phyloP scores from a whole-genome alignment of 2,888 invertebrate genomes.

The Dione vanillae region DNA sequence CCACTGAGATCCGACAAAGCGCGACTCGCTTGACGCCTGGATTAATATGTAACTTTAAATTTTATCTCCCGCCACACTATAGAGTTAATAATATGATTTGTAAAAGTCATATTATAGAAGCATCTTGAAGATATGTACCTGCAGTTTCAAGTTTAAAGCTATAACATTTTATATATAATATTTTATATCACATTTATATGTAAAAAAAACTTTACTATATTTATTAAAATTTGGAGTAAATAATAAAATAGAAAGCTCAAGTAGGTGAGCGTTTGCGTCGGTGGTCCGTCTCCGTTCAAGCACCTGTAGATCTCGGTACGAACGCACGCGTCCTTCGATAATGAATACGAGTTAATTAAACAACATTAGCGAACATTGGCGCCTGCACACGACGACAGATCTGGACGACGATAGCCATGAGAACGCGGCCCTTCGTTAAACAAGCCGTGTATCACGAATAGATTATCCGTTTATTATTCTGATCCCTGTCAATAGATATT shows the following conservation, averaged over 20 bases:
- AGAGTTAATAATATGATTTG: slow-evolving; percentile 38
- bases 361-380: slow-evolving; percentile 79
- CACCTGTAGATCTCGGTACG: slow-evolving; percentile 57
- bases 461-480: slow-evolving; percentile 48
- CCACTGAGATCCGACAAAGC: slow-evolving; percentile 66
- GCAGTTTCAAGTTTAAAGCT: background rate
- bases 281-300: slow-evolving; percentile 58
- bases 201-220: background rate
- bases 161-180: background rate
- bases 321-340: slow-evolving; percentile 68
- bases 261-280: slow-evolving; percentile 31
- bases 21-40: slow-evolving; percentile 68
- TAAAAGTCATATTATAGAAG: slow-evolving; percentile 32
- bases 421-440: slow-evolving; percentile 63
- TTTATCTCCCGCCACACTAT: slow-evolving; percentile 43
- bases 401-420: slow-evolving; percentile 61
- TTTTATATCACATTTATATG: too few relatives aligned
- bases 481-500: slow-evolving; percentile 44
- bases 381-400: slow-evolving; percentile 80
- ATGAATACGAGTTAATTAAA: slow-evolving; percentile 84
- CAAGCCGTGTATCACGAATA: slow-evolving; percentile 55
- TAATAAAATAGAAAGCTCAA: background rate
- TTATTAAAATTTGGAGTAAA: background rate
- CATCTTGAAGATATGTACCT: slow-evolving; percentile 9
- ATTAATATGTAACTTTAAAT: slow-evolving; percentile 66